Percentiles rank a stretch among this genome's conserved stretches.
phyloP scores from a whole-genome alignment of 1,140 invertebrate species.

The Drosophila nigrodunni region DNA sequence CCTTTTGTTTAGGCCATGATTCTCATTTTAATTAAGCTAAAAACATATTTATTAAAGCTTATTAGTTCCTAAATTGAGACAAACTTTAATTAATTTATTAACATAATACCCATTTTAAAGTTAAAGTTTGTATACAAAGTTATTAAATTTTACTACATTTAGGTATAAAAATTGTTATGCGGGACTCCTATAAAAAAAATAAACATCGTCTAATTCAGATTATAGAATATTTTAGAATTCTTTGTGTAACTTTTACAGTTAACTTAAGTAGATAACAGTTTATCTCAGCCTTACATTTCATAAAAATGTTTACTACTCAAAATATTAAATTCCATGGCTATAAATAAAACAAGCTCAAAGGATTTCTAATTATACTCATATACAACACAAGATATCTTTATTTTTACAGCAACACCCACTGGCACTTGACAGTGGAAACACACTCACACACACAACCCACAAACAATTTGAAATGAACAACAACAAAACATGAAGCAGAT shows the following conservation, averaged over 20 bases:
- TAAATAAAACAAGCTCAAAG: conserved; percentile 4
- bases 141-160: background rate
- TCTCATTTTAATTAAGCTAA: background rate
- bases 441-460: background rate
- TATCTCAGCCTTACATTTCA: no score
- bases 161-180: no score
- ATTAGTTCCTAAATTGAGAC: background rate
- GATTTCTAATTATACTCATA: conserved; percentile 8
- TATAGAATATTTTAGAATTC: no score
- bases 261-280: no score
- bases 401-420: background rate
- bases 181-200: no score
- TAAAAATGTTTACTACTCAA: no score
- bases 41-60: background rate
- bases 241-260: no score
- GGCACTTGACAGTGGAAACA: conserved; percentile 16
- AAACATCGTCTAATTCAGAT: no score
- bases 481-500: conserved; percentile 18
- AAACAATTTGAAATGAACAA: conserved; percentile 34
- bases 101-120: background rate
- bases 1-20: background rate
- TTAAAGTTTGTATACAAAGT: no score
- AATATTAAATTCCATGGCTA: background rate
- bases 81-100: background rate
- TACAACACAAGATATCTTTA: background rate